These are phyloP conservation scores for Dendroctonus ponderosae DNA, from an alignment of 1,140 invertebrate species.

Conservation along the genomic window DNA sequence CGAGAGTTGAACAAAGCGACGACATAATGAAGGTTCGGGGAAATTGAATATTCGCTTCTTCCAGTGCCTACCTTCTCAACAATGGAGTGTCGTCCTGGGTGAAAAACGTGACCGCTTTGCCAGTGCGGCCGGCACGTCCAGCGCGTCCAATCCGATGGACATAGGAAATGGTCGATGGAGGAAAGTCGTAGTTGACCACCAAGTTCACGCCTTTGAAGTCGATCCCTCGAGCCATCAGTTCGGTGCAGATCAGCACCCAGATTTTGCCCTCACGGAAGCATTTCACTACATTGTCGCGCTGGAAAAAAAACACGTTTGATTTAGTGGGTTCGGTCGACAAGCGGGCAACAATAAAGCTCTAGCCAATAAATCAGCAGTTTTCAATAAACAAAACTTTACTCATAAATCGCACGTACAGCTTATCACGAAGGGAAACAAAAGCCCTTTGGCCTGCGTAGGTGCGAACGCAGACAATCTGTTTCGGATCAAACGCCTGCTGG, in stretches of 20 bases:
- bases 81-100: conserved; percentile 82
- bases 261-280: conserved; percentile 89
- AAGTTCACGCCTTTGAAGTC: conserved; percentile 97
- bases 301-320: conserved; percentile 34
- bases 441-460: too few relatives aligned
- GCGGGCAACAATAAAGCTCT: too few relatives aligned
- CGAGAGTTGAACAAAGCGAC: too few relatives aligned
- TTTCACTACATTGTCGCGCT: conserved; percentile 86
- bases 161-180: conserved; percentile 86
- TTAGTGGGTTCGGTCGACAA: too few relatives aligned
- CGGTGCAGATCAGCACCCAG: conserved; percentile 96
- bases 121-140: conserved; percentile 85
- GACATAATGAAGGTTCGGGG: too few relatives aligned
- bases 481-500: too few relatives aligned
- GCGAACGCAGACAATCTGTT: too few relatives aligned
- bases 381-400: too few relatives aligned
- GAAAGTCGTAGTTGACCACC: conserved; percentile 98
- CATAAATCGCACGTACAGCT: too few relatives aligned
- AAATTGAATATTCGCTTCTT: too few relatives aligned
- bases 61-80: conserved; percentile 69
- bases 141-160: conserved; percentile 89
- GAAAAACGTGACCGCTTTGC: conserved; percentile 92
- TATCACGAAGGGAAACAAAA: too few relatives aligned
- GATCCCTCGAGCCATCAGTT: conserved; percentile 94
- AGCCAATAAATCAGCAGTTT: too few relatives aligned